Percentiles rank a stretch among this genome's conserved stretches.
These are phyloP conservation scores for Montipora capricornis DNA, from an alignment of 64 coral and sea anemone species.

Conservation along the genomic window DNA sequence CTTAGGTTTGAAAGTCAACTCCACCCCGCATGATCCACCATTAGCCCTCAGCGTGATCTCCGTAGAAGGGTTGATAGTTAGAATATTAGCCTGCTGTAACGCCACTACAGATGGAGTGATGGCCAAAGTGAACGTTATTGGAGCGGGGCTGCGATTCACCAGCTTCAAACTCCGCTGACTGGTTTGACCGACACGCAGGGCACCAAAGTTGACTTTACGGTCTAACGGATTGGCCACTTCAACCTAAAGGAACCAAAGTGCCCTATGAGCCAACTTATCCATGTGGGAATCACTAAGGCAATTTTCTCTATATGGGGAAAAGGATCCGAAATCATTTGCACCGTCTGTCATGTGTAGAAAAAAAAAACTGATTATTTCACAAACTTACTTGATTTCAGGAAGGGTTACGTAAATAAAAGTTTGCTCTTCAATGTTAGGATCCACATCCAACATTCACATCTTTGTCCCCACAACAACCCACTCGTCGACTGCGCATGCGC, in stretches of 20 bases:
- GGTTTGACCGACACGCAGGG: conserved; percentile 89
- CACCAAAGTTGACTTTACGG: conserved; percentile 89
- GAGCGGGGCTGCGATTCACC: conserved; percentile 91
- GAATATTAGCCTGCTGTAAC: conserved; percentile 83
- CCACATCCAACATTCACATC: no score
- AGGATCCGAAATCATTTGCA: no score
- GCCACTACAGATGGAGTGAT: conserved; percentile 87
- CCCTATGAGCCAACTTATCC: no score
- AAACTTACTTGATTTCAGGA: no score
- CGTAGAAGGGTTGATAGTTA: conserved; percentile 79
- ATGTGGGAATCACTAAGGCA: no score
- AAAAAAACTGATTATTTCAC: no score
- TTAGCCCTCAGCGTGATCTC: conserved; percentile 87
- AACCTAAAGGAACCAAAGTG: conserved; percentile 48
- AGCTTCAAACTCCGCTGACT: conserved; percentile 79
- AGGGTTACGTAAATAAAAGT: no score
- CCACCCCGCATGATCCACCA: conserved; percentile 80
- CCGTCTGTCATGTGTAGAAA: no score
- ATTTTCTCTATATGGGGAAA: no score
- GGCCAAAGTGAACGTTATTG: conserved; percentile 89
- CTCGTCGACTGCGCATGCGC: no score
- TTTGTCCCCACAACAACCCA: no score
- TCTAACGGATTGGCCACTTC: conserved; percentile 88
- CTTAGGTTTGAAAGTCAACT: conserved; percentile 89
- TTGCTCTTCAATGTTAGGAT: no score